A percentile compares a stretch with the other conserved stretches of the same genome.
These are phyloP conservation scores for Ceyx margarethae DNA, from an alignment of 2,113 vertebrate species.

Conservation along the genomic window DNA sequence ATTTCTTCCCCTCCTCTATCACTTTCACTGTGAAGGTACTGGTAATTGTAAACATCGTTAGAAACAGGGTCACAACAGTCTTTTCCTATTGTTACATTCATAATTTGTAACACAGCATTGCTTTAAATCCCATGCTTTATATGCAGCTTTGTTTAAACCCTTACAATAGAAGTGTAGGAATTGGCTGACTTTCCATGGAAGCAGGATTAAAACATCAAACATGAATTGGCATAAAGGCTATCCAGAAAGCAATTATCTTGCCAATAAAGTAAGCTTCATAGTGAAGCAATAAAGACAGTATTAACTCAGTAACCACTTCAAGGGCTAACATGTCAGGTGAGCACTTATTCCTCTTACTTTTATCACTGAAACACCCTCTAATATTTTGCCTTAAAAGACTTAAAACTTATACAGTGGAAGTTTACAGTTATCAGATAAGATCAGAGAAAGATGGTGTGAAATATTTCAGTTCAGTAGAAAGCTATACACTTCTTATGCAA, in stretches of 20 bases:
- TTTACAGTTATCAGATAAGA: background rate
- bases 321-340: background rate
- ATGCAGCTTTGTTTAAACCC: background rate
- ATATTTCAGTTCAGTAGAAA: background rate
- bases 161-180: conserved; percentile 21
- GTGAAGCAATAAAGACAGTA: background rate
- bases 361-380: background rate
- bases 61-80: background rate
- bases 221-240: background rate
- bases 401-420: background rate
- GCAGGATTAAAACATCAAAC: conserved; percentile 43
- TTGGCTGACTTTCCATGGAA: conserved; percentile 14
- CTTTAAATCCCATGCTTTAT: conserved; percentile 30
- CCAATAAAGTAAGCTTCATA: background rate
- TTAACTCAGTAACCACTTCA: background rate
- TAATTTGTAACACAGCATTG: conserved; percentile 20
- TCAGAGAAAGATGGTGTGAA: background rate
- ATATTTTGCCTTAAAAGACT: background rate
- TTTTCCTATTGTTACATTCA: conserved; percentile 14
- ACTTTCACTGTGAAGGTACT: background rate
- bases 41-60: background rate
- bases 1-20: background rate
- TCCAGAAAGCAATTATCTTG: background rate
- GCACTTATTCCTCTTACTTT: background rate
- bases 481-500: background rate